A percentile compares a stretch with the other conserved stretches of the same genome.
Evolutionary conservation across 2,888 invertebrate species (phyloP).

Genomic region (Eupeodes luniger): DNA sequence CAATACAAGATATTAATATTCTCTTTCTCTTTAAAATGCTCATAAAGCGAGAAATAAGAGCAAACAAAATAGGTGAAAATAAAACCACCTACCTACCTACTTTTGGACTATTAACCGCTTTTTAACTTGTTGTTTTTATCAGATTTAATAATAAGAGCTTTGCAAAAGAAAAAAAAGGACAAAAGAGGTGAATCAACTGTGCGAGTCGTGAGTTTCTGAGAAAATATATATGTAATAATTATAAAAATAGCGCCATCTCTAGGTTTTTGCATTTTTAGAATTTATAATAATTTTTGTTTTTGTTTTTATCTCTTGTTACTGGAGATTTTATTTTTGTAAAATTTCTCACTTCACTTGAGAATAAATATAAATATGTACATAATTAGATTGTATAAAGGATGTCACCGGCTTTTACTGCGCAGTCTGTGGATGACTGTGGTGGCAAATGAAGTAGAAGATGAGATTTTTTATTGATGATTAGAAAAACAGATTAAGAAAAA

Average conservation of each 20-base stretch:
- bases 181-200: conserved; percentile 57
- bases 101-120: conserved; percentile 68
- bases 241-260: conserved; percentile 45
- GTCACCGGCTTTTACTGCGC: conserved; percentile 47
- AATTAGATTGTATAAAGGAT: conserved; percentile 38
- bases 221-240: neutral
- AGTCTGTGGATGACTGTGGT: neutral
- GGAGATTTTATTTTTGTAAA: conserved; percentile 3
- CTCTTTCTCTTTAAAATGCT: conserved; percentile 13
- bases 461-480: conserved; percentile 49
- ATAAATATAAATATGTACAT: conserved; percentile 25
- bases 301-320: neutral
- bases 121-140: conserved; percentile 66
- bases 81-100: neutral
- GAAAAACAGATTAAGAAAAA: conserved; percentile 17
- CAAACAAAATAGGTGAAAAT: neutral
- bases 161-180: conserved; percentile 54
- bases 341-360: conserved; percentile 35
- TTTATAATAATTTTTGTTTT: neutral
- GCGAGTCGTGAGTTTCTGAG: neutral
- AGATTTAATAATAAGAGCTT: conserved; percentile 36
- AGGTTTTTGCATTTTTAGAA: neutral
- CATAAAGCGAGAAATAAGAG: conserved; percentile 13
- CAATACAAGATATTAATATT: neutral
- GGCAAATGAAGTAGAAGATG: conserved; percentile 22